Base-by-base conservation (phyloP, 35 echinoderm and acorn worm genomes). In the Ophioderma brevispina region DNA sequence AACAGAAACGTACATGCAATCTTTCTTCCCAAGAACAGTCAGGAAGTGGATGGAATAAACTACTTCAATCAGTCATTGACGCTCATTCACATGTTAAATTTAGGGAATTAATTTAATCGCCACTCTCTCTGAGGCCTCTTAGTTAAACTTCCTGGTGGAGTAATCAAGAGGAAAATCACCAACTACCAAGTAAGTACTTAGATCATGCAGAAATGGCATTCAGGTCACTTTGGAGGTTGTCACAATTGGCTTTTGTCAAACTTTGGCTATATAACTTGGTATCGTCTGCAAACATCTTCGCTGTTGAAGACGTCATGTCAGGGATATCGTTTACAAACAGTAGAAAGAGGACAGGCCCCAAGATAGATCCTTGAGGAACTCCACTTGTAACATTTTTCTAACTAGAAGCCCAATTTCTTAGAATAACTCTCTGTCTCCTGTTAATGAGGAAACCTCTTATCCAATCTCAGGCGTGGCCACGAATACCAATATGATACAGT, bases 301-400 rank as follows among this genome's bases (percentile, higher is more conserved):
- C 81, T 25, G 84, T 92, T 23, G 84, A 37, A 0, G 33, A 6
- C 0, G 87, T 85, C 0, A 15, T 35, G 1, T 76, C 79, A 0
- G 91, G 91, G 36, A 92, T 92, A 52, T 92, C 91, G 39, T 92
- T 92, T 0, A 92, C 85, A 49, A 63, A 92, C 31, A 92, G 55
- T 8, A 92, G 37, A 43, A 87, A 92, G 23, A 92, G 37, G 0
- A 82, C 31, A 0, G 91, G 84, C 2, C 85, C 84, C 21, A 87
- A 0, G 21, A 92, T 92, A 28, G 90, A 92, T 28, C 90, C 84
- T 75, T 92, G 90, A 13, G 90, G 84, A 5, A 92, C 84, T 15
- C 90, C 90, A 17, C 76, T 87, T 0, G 84, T 92, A 15, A 92
- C 90, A 1, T 33, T 34, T 30, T 49, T 87, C 90, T 84, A 92